Evolutionary conservation across 2,797 vertebrate genomes (phyloP).

Genomic region (Hephaestus fuliginosus): DNA sequence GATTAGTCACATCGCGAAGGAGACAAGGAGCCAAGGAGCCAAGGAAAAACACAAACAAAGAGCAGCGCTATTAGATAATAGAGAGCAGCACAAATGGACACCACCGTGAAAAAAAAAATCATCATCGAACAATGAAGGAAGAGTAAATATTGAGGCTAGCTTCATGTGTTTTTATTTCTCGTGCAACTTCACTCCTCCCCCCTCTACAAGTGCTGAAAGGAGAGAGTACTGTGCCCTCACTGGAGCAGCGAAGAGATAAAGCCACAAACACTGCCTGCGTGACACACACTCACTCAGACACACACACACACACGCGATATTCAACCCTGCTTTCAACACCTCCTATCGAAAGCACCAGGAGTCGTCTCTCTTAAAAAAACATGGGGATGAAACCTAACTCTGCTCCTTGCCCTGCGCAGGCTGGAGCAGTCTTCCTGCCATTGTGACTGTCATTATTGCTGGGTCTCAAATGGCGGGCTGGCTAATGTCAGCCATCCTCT

Average conservation of each 20-base stretch:
- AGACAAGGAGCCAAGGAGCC: slow-evolving; percentile 35
- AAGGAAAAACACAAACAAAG: slow-evolving; percentile 42
- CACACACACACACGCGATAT: slow-evolving; percentile 59
- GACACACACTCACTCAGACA: slow-evolving; percentile 27
- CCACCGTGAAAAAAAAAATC: slow-evolving; percentile 23
- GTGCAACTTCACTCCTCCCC: slow-evolving; percentile 30
- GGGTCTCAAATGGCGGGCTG: slow-evolving; percentile 78
- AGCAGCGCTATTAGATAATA: slow-evolving; percentile 29
- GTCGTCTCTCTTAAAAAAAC: slow-evolving; percentile 81
- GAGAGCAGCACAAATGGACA: slow-evolving; percentile 24
- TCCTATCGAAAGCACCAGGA: slow-evolving; percentile 79
- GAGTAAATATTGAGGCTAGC: slow-evolving; percentile 39
- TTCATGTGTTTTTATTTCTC: slow-evolving; percentile 55
- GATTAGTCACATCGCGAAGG: slow-evolving; percentile 59
- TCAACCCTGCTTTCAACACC: slow-evolving; percentile 83
- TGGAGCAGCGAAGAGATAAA: slow-evolving; percentile 70
- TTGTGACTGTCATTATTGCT: slow-evolving; percentile 82
- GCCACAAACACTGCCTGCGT: slow-evolving; percentile 44
- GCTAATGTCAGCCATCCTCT: slow-evolving; percentile 79
- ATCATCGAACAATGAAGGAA: slow-evolving; percentile 28
- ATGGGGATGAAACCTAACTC: slow-evolving; percentile 83
- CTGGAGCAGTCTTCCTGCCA: slow-evolving; percentile 82
- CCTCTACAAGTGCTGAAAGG: slow-evolving; percentile 65
- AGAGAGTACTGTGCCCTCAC: slow-evolving; percentile 60
- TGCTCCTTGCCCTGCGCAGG: slow-evolving; percentile 77